Conservation (phyloP, 1,140 invertebrate species). For the Drosophila micromelanica region DNA sequence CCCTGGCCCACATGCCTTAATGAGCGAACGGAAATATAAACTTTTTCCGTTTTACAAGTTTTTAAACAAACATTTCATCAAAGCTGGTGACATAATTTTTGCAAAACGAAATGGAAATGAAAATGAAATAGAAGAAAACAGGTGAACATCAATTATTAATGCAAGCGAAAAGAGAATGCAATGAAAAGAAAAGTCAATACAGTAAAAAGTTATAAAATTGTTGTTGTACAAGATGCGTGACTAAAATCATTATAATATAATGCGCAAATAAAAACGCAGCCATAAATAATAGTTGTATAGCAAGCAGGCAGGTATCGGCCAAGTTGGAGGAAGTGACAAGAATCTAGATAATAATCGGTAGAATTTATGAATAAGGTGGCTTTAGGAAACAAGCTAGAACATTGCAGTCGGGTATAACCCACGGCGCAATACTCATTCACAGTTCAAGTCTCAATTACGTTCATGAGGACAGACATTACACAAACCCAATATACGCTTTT, state of each 20-base stretch:
- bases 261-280: conserved; percentile 33
- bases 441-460: no score
- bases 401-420: no score
- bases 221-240: conserved; percentile 59
- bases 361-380: conserved; percentile 21
- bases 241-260: conserved; percentile 71
- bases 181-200: conserved; percentile 29
- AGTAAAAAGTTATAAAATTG: conserved; percentile 41
- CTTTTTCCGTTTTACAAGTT: conserved; percentile 38
- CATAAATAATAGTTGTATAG: conserved; percentile 49
- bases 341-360: conserved; percentile 38
- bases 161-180: conserved; percentile 16
- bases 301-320: conserved; percentile 12
- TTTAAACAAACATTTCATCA: conserved; percentile 60
- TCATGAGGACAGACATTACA: no score
- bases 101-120: conserved; percentile 13
- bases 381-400: background rate
- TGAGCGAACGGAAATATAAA: conserved; percentile 73
- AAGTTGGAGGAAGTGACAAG: conserved; percentile 14
- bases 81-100: conserved; percentile 65
- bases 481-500: no score
- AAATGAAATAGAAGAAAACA: background rate
- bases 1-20: conserved; percentile 35
- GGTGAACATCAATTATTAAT: conserved; percentile 10
- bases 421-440: no score